Base-by-base conservation (phyloP, 2,888 invertebrate species). In the Oligia strigilis region DNA sequence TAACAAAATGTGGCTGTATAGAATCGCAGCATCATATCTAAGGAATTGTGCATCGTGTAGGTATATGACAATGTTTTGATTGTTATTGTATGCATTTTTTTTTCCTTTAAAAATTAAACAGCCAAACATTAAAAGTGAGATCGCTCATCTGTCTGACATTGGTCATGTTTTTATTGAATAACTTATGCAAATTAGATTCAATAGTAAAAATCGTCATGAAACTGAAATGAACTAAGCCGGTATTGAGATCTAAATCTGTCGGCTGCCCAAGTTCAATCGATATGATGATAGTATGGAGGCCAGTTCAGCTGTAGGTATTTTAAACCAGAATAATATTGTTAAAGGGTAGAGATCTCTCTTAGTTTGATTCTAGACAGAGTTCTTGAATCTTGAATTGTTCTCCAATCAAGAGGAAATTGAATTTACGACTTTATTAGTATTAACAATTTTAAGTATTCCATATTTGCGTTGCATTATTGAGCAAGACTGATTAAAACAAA, bases 231-330 rank as follows among this genome's bases (percentile, higher is more conserved):
- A 62, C 66, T 58, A 73, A 79, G 46, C 78, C 36, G 46, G 64
- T 36, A 70, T 74, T 71, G 46, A 64, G 72, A 75, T 88, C 89
- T 88, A 90, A 91, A 89, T 90, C 86, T 86, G 88, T 84, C 81
- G 69, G 62, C 70, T 70, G 71, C 64, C 69, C 64, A 65, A 58
- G 78, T 80, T 84, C 58, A 87, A 91, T 92, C 89, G 83, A 92
- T 92, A 89, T 69, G 55, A 69, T 78, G 49, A 66, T 78, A 14
- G 62, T 52, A 36, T n/a, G 17, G 46, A 76, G 29, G 65, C 43
- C 36, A 72, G 66, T 70, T 79, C 29, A 65, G 43, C 19, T 70
- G 19, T 29, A 29, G 29, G 29, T 60, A 67, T 74, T 78, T 62
- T 40, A 81, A 78, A 77, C 29, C 52, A 36, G 43, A 11, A 60